Conservation (phyloP, 2,113 vertebrate species). For the Pelmatolapia mariae region DNA sequence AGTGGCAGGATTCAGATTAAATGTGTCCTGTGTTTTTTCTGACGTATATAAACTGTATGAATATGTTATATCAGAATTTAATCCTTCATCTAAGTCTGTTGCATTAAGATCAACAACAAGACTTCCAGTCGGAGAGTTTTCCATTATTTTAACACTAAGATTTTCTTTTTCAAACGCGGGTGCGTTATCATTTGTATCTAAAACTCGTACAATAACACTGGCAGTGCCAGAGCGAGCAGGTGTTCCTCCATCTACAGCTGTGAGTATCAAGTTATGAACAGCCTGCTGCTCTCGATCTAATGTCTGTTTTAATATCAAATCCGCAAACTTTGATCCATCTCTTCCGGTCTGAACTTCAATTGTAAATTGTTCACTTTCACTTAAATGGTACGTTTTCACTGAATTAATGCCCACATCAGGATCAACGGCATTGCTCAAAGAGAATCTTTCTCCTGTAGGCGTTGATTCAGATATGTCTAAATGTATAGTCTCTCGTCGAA, state of each 20-base stretch:
- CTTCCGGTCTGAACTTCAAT: conserved; percentile 60
- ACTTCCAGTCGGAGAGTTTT: fast-evolving
- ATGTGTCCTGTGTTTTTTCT: too few species aligned
- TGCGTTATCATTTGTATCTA: not conserved
- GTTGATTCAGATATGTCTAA: fast-evolving
- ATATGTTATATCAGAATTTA: fast-evolving
- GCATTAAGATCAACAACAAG: fast-evolving
- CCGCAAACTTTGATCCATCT: conserved; percentile 57
- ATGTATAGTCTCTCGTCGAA: fast-evolving
- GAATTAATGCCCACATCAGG: conserved; percentile 11
- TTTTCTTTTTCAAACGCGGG: fast-evolving
- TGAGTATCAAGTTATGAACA: conserved; percentile 61
- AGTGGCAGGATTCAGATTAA: too few species aligned
- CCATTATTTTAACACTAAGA: fast-evolving
- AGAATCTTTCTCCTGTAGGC: fast-evolving
- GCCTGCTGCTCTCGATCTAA: conserved; percentile 53
- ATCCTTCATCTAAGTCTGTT: too few species aligned
- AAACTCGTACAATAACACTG: fast-evolving
- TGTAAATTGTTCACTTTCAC: conserved; percentile 48
- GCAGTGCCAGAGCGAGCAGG: not conserved
- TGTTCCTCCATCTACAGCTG: conserved; percentile 64
- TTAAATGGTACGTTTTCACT: conserved; percentile 54
- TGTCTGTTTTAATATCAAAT: conserved; percentile 45
- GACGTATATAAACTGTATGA: fast-evolving
- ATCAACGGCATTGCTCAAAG: fast-evolving